Conservation (phyloP, 2,888 invertebrate species). For the Lasioglossum villosulum region DNA sequence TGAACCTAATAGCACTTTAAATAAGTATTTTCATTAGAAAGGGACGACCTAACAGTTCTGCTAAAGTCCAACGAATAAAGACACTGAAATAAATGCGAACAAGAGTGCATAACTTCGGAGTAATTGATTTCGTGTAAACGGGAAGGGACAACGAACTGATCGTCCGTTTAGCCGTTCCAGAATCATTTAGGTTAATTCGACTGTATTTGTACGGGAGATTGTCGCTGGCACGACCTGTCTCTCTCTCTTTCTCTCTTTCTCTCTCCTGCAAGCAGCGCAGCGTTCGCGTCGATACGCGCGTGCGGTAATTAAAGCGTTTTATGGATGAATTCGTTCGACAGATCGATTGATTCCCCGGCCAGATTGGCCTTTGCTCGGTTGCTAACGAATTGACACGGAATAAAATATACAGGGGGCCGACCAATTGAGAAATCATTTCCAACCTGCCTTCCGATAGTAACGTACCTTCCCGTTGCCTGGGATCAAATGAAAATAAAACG, state of each 20-base stretch:
- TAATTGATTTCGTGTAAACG: neutral
- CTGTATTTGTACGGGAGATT: neutral
- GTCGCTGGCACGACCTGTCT: neutral
- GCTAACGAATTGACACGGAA: slow-evolving; percentile 74
- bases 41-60: too few species aligned
- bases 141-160: neutral
- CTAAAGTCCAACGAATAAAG: too few species aligned
- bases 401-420: slow-evolving; percentile 72
- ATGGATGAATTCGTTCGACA: slow-evolving; percentile 19
- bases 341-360: slow-evolving; percentile 45
- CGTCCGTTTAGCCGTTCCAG: neutral
- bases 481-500: slow-evolving; percentile 75
- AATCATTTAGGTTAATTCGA: neutral
- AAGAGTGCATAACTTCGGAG: neutral
- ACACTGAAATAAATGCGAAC: neutral
- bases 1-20: too few species aligned
- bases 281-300: neutral
- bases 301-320: slow-evolving; percentile 49
- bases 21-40: too few species aligned
- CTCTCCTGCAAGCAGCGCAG: neutral
- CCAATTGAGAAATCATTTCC: slow-evolving; percentile 77
- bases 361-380: slow-evolving; percentile 48
- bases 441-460: slow-evolving; percentile 58
- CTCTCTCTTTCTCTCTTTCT: too few species aligned
- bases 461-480: slow-evolving; percentile 65